Evolutionary conservation across 2,888 invertebrate genomes (phyloP), one percentile per base, ranked within the genome.

Genomic region (Acanthococcus lagerstroemiae): DNA sequence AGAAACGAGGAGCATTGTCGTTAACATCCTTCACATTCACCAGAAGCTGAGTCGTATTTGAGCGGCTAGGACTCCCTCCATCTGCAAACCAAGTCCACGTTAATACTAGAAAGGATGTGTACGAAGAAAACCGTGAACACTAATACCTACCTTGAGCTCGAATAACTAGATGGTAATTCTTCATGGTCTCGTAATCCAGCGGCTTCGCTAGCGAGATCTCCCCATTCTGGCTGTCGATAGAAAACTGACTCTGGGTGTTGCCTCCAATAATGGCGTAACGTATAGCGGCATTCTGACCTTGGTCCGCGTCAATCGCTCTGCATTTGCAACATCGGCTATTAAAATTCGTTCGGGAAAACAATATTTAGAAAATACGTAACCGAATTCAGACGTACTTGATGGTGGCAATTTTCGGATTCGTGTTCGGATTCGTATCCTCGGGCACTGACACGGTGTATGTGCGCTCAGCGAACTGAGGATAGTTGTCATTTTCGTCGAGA

Each of bases 221-320:
- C 0, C 97, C 97, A 67, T 88, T 90, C 72, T 91, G 82, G 65
- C 91, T 89, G 77, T 97, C 95, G 44, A 99, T 95, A 1, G 90
- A 86, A 76, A 99, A 96, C 73, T 92, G 91, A 71, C 90, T 88
- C 74, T 91, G 90, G 0, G 88, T 88, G 78, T 96, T 95, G 24
- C 96, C 95, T 7, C 95, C 93, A 71, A 95, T 95, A 71, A 97
- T 92, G 15, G 91, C 91, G 78, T 93, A 96, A 55, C 95, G 83
- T 66, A 99, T 87, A 0, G 90, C 91, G 2, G 94, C 92, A 77
- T 99, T 97, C 27, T 86, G 82, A 0, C 95, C 96, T 60, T 88
- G 84, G 77, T 99, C 99, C 0, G 88, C 87, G 76, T 99, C 99
- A 0, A 85, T 85, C 0, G 97, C 97, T 72, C 88, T 85, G 74